Percentiles rank a stretch among this genome's conserved stretches.
These are phyloP conservation scores for Isoperla grammatica DNA, from an alignment of 2,888 invertebrate genomes.

Conservation along the genomic window DNA sequence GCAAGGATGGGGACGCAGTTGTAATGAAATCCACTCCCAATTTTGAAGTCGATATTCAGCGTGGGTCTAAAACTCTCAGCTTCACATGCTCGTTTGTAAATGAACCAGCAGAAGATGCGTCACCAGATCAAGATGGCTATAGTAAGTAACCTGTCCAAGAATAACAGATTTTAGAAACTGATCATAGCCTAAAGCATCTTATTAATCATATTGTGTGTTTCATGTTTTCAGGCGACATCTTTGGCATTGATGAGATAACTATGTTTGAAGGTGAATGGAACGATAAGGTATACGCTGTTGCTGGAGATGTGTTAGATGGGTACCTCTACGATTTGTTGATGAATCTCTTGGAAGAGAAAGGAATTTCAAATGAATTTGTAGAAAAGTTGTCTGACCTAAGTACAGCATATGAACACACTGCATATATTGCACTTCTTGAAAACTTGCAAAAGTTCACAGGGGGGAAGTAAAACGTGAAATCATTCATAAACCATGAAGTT, in stretches of 20 bases:
- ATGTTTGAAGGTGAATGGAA: slow-evolving; percentile 83
- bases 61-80: slow-evolving; percentile 70
- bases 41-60: slow-evolving; percentile 81
- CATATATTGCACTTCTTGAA: slow-evolving; percentile 85
- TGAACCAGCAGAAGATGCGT: slow-evolving; percentile 45
- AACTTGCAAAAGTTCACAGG: slow-evolving; percentile 79
- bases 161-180: too few species aligned
- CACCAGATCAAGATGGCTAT: slow-evolving; percentile 61
- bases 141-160: too few species aligned
- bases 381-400: slow-evolving; percentile 82
- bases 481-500: too few species aligned
- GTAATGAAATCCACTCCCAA: slow-evolving; percentile 89
- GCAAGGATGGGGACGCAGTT: slow-evolving; percentile 56
- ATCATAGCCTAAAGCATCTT: background rate
- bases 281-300: slow-evolving; percentile 82
- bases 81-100: slow-evolving; percentile 72
- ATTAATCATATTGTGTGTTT: slow-evolving; percentile 19
- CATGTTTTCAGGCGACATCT: slow-evolving; percentile 69
- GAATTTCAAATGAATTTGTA: slow-evolving; percentile 87
- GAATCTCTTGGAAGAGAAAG: slow-evolving; percentile 94
- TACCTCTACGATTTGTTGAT: slow-evolving; percentile 91
- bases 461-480: slow-evolving; percentile 51
- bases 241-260: slow-evolving; percentile 90
- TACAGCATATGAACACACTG: slow-evolving; percentile 87
- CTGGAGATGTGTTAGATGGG: slow-evolving; percentile 92